Evolutionary conservation across 2,888 invertebrate species (phyloP), one percentile per base, ranked within the genome.

Genomic region (Ditylenchus weischeri): DNA sequence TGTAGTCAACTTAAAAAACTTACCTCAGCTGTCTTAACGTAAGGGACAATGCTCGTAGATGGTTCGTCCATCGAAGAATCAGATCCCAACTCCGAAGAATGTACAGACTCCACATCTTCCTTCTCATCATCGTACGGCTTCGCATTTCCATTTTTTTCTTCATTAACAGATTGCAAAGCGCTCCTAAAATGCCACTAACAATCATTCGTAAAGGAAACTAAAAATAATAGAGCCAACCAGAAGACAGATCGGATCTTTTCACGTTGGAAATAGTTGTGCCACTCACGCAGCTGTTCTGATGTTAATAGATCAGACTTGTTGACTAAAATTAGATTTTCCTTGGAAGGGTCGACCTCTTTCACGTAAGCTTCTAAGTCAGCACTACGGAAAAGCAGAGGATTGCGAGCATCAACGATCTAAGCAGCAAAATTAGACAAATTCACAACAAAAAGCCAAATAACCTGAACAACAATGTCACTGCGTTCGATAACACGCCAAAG

Each of bases 401-500:
- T 94, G 74, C 98, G 87, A 0, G 93, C 94, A 87, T 98, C 98
- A 18, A 96, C 90, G 72, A 99, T 91, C 84, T 99, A 91, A 18
- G 64, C 21, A 15, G 29, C 54, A 10, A 13, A 43, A 50, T 50
- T 50, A 18, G 6, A 50, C 2, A 19, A 4, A 50, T 50, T 2
- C 23, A 7, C 23, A 23, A n/a, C 2, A 15, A 54, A 23, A 54
- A 54, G 1, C 3, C 15, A 10, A 54, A 11, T 54, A 2, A 77
- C 78, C 75, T 79, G 82, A 0, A 84, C 83, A 35, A 83, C 68
- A 38, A 83, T 64, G 61, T 84, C 84, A 82, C 87, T 88, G 76
- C 91, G 88, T 84, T 99, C 98, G n/a, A 98, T 88, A 0, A 98
- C 96, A 76, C 96, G 88, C 98, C 98, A 99, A 47, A 99, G 84